Evolutionary conservation across 1,140 invertebrate species (phyloP), one percentile per base, ranked within the genome.

Genomic region (Frieseomelitta varia): DNA sequence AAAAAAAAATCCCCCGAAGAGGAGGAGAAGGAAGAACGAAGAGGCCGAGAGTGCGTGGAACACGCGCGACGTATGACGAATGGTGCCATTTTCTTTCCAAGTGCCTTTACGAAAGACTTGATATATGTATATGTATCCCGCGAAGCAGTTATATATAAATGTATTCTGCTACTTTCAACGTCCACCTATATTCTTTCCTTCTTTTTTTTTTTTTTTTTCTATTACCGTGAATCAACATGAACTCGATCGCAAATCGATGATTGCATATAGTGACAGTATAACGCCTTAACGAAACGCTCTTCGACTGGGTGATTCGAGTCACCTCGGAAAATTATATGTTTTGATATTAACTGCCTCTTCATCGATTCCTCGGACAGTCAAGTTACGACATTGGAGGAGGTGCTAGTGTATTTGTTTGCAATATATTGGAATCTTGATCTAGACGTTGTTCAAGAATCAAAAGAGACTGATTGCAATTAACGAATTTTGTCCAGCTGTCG

Each of bases 61-160:
- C 21, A 19, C 65, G 82, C 76, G 79, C 71, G 68, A 39, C 39
- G 73, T 73, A 51, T 58, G 75, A 87, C 63, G 79, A 85, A 92
- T 86, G 92, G 92, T 93, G 92, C 93, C 91, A 93, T 93, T 90
- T 86, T 77, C 27, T 86, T 79, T 81, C 88, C 68, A 84, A 87
- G 89, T 93, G 90, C 87, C 90, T 94, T 69, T 81, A 34, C 88
- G 81, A 89, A 79, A 92, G 81, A 78, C 83, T 88, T 84, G 82
- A 89, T 71, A 76, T 87, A 76, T 87, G 86, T 83, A 34, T 85
- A 81, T 72, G 65, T 88, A 86, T 15, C 55, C 65, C 65, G 53
- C 76, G 53, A 27, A 27, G 27, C 68, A 27, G 47, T 85, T 81
- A 71, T 72, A 73, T 90, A 85, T 87, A 87, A 82, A 79, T 8